Percentiles rank a stretch among this genome's conserved stretches.
Conservation (phyloP, 2,797 vertebrate species). For the Octomys mimax region DNA sequence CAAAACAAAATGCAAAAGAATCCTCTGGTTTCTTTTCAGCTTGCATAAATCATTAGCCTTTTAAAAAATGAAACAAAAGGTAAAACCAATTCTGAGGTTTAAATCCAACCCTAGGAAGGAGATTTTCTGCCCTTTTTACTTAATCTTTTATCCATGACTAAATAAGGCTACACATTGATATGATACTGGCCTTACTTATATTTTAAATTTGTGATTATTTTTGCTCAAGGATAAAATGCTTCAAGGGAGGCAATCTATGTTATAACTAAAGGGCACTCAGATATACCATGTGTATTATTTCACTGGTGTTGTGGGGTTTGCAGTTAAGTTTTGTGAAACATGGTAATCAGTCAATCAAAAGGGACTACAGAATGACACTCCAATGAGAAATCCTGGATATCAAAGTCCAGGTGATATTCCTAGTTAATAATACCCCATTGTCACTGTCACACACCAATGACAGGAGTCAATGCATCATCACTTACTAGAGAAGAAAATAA, state of each 20-base stretch:
- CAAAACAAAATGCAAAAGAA: constrained; percentile 33
- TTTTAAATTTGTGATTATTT: constrained; percentile 55
- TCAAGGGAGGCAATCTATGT: neutral
- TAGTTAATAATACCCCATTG: neutral
- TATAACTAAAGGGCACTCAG: neutral
- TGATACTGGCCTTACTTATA: constrained; percentile 10
- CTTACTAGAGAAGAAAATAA: neutral
- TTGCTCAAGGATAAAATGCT: constrained; percentile 29
- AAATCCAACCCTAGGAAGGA: neutral
- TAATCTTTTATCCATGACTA: constrained; percentile 15
- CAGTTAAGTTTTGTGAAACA: neutral
- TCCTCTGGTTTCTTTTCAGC: too few species aligned
- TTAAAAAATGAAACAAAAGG: constrained; percentile 3
- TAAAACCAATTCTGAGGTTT: constrained; percentile 4
- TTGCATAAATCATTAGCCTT: too few species aligned
- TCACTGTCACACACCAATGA: neutral
- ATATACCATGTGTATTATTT: neutral
- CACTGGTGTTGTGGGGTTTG: neutral
- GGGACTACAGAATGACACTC: neutral
- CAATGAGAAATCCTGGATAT: neutral
- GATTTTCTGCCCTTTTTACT: neutral
- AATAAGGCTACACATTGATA: neutral
- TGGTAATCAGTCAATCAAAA: neutral
- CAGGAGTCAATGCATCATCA: neutral
- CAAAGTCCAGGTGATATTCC: neutral